These are phyloP conservation scores for Bombus confusus DNA, from an alignment of 1,140 invertebrate species.

Conservation along the genomic window DNA sequence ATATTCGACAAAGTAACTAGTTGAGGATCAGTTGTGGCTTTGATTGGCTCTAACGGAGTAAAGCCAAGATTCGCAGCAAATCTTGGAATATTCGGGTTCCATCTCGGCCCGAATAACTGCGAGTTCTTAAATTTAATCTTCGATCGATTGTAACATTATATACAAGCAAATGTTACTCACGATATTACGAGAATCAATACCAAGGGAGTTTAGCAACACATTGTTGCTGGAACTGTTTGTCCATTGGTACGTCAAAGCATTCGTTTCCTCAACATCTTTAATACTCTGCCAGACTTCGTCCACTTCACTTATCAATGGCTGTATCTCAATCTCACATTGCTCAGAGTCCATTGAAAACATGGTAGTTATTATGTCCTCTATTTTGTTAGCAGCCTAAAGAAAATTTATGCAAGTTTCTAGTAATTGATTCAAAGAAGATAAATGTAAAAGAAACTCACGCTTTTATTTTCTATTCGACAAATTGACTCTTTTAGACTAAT, in stretches of 20 bases:
- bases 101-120: constrained; percentile 90
- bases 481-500: constrained; percentile 81
- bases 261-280: constrained; percentile 86
- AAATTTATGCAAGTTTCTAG: constrained; percentile 3
- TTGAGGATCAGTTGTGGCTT: constrained; percentile 80
- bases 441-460: constrained; percentile 67
- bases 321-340: constrained; percentile 68
- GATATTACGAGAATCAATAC: constrained; percentile 92
- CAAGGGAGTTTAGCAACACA: constrained; percentile 86
- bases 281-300: constrained; percentile 83
- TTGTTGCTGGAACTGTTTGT: constrained; percentile 87
- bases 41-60: constrained; percentile 89
- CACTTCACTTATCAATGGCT: constrained; percentile 71
- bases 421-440: not conserved
- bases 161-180: constrained; percentile 84
- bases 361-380: constrained; percentile 79
- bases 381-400: constrained; percentile 77
- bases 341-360: constrained; percentile 75
- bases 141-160: not conserved
- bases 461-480: constrained; percentile 83
- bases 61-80: constrained; percentile 90
- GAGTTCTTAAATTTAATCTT: constrained; percentile 37
- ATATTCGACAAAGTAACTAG: constrained; percentile 60
- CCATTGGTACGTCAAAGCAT: constrained; percentile 88
- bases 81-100: constrained; percentile 89